A percentile compares a stretch with the other conserved stretches of the same genome.
Evolutionary conservation across 2,113 vertebrate species (phyloP).

Genomic region (Clinocottus analis): DNA sequence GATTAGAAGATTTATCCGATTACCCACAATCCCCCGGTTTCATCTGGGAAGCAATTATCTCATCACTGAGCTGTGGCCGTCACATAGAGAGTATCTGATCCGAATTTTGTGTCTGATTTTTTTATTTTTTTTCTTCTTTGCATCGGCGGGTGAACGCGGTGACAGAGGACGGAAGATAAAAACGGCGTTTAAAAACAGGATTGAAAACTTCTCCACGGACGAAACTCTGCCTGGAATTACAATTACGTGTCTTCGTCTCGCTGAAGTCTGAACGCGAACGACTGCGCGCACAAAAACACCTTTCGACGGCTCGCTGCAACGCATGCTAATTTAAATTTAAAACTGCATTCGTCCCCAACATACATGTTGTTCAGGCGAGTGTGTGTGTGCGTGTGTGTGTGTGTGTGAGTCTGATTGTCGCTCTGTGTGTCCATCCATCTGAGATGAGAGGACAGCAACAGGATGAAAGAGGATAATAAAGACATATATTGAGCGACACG

Average conservation of each 20-base stretch:
- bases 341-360: not conserved
- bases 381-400: not conserved
- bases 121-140: too few relatives aligned
- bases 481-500: conserved; percentile 1
- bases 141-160: not conserved
- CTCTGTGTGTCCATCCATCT: not conserved
- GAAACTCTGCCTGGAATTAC: not conserved
- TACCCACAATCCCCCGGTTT: conserved; percentile 46
- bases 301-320: not conserved
- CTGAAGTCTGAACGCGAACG: not conserved
- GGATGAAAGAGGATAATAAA: conserved; percentile 1
- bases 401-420: not conserved
- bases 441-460: not conserved
- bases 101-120: not conserved
- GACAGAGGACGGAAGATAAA: conserved; percentile 27
- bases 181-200: conserved; percentile 2
- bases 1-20: conserved; percentile 53
- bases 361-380: not conserved
- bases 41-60: conserved; percentile 44
- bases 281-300: too few relatives aligned
- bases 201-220: conserved; percentile 1
- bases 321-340: not conserved
- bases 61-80: conserved; percentile 14
- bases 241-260: too few relatives aligned
- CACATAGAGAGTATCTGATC: conserved; percentile 31